Percentiles rank a stretch among this genome's conserved stretches.
Evolutionary conservation across 2,113 vertebrate species (phyloP).

Genomic region (Tupaia tana): DNA sequence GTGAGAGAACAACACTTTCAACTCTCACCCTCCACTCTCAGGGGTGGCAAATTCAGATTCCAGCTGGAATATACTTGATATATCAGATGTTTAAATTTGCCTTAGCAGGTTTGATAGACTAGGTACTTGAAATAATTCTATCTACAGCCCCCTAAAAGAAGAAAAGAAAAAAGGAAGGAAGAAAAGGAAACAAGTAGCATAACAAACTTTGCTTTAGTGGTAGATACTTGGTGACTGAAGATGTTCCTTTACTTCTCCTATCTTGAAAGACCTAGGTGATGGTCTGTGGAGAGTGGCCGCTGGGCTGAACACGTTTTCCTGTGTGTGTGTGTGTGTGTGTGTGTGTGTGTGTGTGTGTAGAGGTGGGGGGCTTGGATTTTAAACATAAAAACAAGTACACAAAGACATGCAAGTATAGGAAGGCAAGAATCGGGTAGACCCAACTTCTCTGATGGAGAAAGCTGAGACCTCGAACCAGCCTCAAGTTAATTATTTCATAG

Average conservation of each 20-base stretch:
- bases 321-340: too few relatives aligned
- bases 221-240: not conserved
- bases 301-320: too few relatives aligned
- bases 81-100: conserved; percentile 11
- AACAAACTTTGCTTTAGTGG: not conserved
- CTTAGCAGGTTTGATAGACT: not conserved
- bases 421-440: too few relatives aligned
- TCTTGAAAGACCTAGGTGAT: not conserved
- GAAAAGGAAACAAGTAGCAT: not conserved
- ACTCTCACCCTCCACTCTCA: not conserved
- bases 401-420: too few relatives aligned
- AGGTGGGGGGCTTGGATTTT: too few relatives aligned
- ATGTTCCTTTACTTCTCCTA: not conserved
- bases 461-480: too few relatives aligned
- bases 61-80: not conserved
- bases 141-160: not conserved
- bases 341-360: too few relatives aligned
- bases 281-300: too few relatives aligned
- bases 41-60: not conserved
- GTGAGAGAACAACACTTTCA: not conserved
- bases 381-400: too few relatives aligned
- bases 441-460: too few relatives aligned
- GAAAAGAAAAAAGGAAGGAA: not conserved
- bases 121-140: conserved; percentile 43
- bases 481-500: too few relatives aligned